Percentiles rank a stretch among this genome's conserved stretches.
These are phyloP conservation scores for Ectemnius cavifrons DNA, from an alignment of 2,888 invertebrate genomes.

Conservation along the genomic window DNA sequence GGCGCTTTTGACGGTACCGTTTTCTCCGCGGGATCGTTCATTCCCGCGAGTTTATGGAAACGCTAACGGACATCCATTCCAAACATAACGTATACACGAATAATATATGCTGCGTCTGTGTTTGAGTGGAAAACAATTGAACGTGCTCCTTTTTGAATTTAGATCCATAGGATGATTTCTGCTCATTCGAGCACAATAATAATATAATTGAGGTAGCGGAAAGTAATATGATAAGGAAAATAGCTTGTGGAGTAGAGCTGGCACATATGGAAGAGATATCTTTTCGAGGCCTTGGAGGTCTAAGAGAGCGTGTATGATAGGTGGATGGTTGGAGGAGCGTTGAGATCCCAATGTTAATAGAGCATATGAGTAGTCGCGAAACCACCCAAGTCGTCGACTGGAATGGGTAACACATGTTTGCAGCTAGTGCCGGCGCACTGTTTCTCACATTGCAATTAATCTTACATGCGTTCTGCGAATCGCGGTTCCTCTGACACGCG, in stretches of 20 bases:
- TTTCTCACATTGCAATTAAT: slow-evolving; percentile 55
- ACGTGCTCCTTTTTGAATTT: too few relatives aligned
- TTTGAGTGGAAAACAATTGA: neutral
- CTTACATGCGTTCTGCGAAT: slow-evolving; percentile 59
- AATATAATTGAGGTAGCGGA: too few relatives aligned
- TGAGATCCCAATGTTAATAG: slow-evolving; percentile 53
- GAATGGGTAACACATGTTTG: slow-evolving; percentile 63
- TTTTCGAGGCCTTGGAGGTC: too few relatives aligned
- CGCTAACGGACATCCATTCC: slow-evolving; percentile 55
- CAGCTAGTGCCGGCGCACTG: slow-evolving; percentile 45
- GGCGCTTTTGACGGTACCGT: slow-evolving; percentile 51
- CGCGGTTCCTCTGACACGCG: slow-evolving; percentile 42
- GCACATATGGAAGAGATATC: too few relatives aligned
- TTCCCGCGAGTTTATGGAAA: slow-evolving; percentile 70
- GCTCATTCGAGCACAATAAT: too few relatives aligned
- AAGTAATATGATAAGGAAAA: too few relatives aligned
- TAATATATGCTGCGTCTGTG: slow-evolving; percentile 29
- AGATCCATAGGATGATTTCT: too few relatives aligned
- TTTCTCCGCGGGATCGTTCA: slow-evolving; percentile 60
- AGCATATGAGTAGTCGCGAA: slow-evolving; percentile 39
- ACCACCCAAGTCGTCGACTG: slow-evolving; percentile 57
- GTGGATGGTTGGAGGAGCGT: neutral
- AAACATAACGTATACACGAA: slow-evolving; percentile 39
- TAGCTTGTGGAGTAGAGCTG: too few relatives aligned
- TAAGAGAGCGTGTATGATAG: too few relatives aligned